Base-by-base conservation (phyloP, 2,888 invertebrate genomes). In the Drosophila lutescens region DNA sequence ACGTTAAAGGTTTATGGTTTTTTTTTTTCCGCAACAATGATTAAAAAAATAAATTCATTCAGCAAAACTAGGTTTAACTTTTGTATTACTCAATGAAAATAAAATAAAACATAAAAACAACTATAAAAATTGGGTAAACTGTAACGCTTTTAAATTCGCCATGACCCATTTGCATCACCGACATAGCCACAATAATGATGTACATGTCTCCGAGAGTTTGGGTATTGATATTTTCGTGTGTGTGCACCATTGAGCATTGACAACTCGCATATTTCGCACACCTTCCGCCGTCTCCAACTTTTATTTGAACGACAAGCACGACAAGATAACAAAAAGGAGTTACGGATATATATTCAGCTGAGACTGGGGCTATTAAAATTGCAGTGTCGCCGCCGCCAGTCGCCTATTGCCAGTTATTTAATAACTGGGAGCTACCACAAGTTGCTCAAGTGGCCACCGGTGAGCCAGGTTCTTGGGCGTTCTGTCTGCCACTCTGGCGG, bases 291-390 rank as follows among this genome's bases (percentile, higher is more conserved):
- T 47, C 69, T 30, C n/a, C 60, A 32, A 53, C 46, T 59, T 67
- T 66, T 67, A 70, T 80, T 84, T 78, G 79, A 86, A 69, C 77
- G 78, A 84, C 84, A 86, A 84, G 63, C 78, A 77, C 75, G 85
- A 87, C 85, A 80, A 85, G 87, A 87, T 79, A 85, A 85, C 87
- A 82, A 85, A 85, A 83, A 86, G 79, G 66, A 30, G 38, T 59
- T 59, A 17, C 62, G 32, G 62, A 62, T 44, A 49, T 17, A 13
- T 58, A 30, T 36, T 6, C n/a, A 2, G 26, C 53, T 26, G 43
- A 3, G 60, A 59, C 15, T 65, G 55, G 36, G 70, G 66, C 83
- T 78, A 79, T 81, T 79, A 79, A 78, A 71, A 70, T 70, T 57
- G 46, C 72, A 51, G 57, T 58, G 60, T 53, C 63, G 75, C 74